These are phyloP conservation scores for Equus przewalskii DNA, from an alignment of 2,113 vertebrate genomes.

Conservation along the genomic window DNA sequence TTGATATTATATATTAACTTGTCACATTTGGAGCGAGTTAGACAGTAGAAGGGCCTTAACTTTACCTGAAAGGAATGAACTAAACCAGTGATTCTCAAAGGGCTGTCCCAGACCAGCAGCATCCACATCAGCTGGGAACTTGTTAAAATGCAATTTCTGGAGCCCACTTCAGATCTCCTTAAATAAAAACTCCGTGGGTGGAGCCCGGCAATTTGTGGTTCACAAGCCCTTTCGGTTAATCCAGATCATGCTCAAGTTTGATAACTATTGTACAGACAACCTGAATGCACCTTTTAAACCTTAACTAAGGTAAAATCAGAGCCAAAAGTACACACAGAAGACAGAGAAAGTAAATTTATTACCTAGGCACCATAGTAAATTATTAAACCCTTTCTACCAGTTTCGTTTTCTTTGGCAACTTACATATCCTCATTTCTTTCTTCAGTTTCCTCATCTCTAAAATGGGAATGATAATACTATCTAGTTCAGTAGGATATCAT, in stretches of 20 bases:
- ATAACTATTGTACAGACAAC: neutral
- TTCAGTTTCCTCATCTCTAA: constrained; percentile 33
- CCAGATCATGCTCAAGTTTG: neutral
- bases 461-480: neutral
- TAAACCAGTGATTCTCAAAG: neutral
- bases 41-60: neutral
- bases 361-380: neutral
- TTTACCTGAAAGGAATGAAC: neutral
- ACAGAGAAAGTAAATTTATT: neutral
- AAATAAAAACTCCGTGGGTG: neutral
- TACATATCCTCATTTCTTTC: neutral
- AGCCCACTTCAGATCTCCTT: neutral
- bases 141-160: neutral
- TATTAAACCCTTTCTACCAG: neutral
- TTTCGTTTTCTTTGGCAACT: neutral
- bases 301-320: neutral
- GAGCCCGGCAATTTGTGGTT: neutral
- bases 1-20: neutral
- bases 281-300: neutral
- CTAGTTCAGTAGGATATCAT: neutral
- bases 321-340: neutral
- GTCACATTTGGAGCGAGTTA: neutral
- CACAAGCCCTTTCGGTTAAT: neutral
- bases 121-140: neutral
- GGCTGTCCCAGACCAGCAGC: neutral